phyloP scores from a whole-genome alignment of 2,888 invertebrate genomes.

The Drosophila villosipedis region DNA sequence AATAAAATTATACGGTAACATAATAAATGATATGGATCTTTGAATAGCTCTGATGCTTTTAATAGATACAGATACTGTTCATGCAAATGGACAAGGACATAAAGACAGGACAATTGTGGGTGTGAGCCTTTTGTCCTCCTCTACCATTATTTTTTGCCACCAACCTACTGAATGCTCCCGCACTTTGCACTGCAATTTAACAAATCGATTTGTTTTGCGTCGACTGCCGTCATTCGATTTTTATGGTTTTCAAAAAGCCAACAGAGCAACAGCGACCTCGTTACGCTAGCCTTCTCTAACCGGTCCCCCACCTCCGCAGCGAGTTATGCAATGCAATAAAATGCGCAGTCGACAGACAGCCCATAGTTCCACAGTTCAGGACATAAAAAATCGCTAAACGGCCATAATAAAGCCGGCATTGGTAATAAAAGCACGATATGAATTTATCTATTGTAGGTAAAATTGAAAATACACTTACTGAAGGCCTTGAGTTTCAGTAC shows the following conservation, averaged over 20 bases:
- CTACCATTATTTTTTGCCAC: background rate
- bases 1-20: background rate
- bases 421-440: constrained; percentile 62
- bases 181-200: constrained; percentile 80
- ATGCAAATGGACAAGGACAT: constrained; percentile 9
- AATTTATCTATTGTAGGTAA: constrained; percentile 37
- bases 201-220: constrained; percentile 78
- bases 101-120: constrained; percentile 44
- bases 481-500: background rate
- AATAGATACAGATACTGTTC: background rate
- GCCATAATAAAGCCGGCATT: constrained; percentile 75
- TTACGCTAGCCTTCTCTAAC: constrained; percentile 13
- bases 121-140: background rate
- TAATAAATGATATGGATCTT: background rate
- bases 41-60: background rate
- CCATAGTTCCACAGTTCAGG: constrained; percentile 52
- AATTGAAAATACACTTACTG: constrained; percentile 35
- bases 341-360: constrained; percentile 63
- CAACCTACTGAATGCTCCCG: constrained; percentile 32
- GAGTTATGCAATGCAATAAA: constrained; percentile 66
- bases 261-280: constrained; percentile 71
- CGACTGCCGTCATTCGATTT: constrained; percentile 71
- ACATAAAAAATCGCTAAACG: constrained; percentile 79
- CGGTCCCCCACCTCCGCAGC: background rate
- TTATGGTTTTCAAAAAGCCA: constrained; percentile 76